phyloP scores from a whole-genome alignment of 2,888 invertebrate species.

The Chymomyza procnemis region DNA sequence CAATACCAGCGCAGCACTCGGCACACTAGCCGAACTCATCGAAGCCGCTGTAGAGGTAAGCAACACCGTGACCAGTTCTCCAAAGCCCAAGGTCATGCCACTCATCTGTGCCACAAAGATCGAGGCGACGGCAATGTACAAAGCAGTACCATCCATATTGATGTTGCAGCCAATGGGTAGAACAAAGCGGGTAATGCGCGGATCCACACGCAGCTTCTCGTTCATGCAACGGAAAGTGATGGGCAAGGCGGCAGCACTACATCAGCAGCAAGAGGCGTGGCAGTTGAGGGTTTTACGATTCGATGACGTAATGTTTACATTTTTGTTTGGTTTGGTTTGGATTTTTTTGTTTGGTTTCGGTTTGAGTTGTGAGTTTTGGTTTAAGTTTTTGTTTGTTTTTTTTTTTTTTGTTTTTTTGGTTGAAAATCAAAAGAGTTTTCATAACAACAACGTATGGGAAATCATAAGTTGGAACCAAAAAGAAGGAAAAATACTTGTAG shows the following conservation, averaged over 20 bases:
- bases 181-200: slow-evolving; percentile 91
- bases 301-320: slow-evolving; percentile 5
- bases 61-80: slow-evolving; percentile 91
- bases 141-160: slow-evolving; percentile 94
- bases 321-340: slow-evolving; percentile 14
- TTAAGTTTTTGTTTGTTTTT: too few relatives aligned
- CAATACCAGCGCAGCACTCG: slow-evolving; percentile 90
- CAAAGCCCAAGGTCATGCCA: slow-evolving; percentile 87
- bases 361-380: slow-evolving; percentile 7
- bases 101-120: slow-evolving; percentile 93
- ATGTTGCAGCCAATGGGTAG: slow-evolving; percentile 94
- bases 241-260: slow-evolving; percentile 91
- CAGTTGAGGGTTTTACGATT: slow-evolving; percentile 17
- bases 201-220: slow-evolving; percentile 88
- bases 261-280: slow-evolving; percentile 6
- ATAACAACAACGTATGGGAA: slow-evolving; percentile 41
- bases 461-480: slow-evolving; percentile 65
- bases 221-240: slow-evolving; percentile 92
- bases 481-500: slow-evolving; percentile 74
- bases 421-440: slow-evolving; percentile 49
- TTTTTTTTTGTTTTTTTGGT: slow-evolving; percentile 27
- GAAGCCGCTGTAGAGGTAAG: slow-evolving; percentile 91
- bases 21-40: slow-evolving; percentile 92
- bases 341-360: slow-evolving; percentile 7
- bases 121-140: slow-evolving; percentile 92